phyloP scores from a whole-genome alignment of 2,113 vertebrate species.

The Chaenocephalus aceratus region DNA sequence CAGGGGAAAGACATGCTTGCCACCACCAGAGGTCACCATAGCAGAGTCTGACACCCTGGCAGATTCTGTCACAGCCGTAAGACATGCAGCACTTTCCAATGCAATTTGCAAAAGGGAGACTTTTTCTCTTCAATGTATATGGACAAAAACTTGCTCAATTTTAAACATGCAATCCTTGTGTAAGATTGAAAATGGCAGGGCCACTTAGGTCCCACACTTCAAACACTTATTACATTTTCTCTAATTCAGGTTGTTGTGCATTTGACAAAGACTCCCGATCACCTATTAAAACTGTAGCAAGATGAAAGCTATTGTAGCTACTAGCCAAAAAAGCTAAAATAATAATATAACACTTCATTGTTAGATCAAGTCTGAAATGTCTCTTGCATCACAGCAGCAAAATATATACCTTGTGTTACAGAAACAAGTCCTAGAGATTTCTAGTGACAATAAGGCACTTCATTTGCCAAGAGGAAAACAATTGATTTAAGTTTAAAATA shows the following conservation, averaged over 20 bases:
- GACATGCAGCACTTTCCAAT: neutral
- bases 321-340: neutral
- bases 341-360: neutral
- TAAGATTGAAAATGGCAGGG: neutral
- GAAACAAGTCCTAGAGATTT: neutral
- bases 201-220: neutral
- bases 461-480: neutral
- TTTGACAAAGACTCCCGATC: neutral
- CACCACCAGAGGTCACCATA: slow-evolving; percentile 67
- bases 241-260: neutral
- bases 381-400: too few relatives aligned
- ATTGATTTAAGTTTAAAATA: neutral
- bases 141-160: neutral
- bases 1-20: slow-evolving; percentile 30
- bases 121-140: slow-evolving; percentile 7
- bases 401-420: neutral
- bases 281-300: neutral
- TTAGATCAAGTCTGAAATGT: neutral
- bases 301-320: neutral
- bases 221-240: neutral
- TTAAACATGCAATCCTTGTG: slow-evolving; percentile 5
- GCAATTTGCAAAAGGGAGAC: slow-evolving; percentile 15
- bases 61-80: slow-evolving; percentile 20
- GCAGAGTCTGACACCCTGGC: slow-evolving; percentile 31
- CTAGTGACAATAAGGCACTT: neutral